These are phyloP conservation scores for Pogonomyrmex californicus DNA, from an alignment of 1,140 invertebrate genomes.

Conservation along the genomic window DNA sequence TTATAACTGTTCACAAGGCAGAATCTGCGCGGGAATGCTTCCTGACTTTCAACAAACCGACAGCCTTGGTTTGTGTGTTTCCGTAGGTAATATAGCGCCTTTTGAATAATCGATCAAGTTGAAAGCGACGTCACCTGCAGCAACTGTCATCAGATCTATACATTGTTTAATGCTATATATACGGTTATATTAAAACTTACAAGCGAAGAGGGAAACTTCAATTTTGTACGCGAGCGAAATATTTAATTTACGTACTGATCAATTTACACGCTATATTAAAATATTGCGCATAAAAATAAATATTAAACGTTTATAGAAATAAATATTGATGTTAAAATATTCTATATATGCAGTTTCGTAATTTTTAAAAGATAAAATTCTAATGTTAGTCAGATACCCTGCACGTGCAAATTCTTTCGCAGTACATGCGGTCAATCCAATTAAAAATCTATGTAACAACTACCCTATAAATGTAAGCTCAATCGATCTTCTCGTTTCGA, in stretches of 20 bases:
- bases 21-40: background rate
- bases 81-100: background rate
- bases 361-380: background rate
- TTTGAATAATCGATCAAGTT: constrained; percentile 30
- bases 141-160: background rate
- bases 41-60: background rate
- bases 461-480: background rate
- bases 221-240: background rate
- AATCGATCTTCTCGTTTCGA: background rate
- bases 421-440: background rate
- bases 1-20: background rate
- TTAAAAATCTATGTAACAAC: background rate
- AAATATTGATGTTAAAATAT: too few species aligned
- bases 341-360: too few species aligned
- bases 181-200: background rate
- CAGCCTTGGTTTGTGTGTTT: constrained; percentile 5
- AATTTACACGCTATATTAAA: too few species aligned
- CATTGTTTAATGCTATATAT: background rate
- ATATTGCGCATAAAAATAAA: background rate
- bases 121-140: background rate
- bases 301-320: too few species aligned
- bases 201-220: background rate
- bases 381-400: background rate
- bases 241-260: constrained; percentile 19
- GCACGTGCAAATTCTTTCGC: background rate